Evolutionary conservation across 30 jellyfish, hydroid and myxozoan genomes (phyloP).

Genomic region (Turritopsis rubra): DNA sequence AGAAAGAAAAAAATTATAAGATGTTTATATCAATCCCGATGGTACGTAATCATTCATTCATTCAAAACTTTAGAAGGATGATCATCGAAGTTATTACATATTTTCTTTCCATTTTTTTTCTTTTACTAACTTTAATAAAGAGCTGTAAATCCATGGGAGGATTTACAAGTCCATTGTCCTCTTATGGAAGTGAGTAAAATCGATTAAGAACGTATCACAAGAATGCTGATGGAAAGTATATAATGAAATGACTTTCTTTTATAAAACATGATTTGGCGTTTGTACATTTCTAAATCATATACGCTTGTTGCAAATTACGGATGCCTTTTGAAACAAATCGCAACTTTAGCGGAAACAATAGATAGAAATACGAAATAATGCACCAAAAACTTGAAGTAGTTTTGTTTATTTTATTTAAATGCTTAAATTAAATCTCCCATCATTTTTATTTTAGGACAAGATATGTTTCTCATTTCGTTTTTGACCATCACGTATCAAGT

Average conservation of each 20-base stretch:
- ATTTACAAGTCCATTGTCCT: not conserved
- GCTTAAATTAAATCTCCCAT: too few species aligned
- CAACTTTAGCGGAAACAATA: too few species aligned
- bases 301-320: too few species aligned
- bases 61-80: not conserved
- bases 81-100: not conserved
- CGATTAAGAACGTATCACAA: not conserved
- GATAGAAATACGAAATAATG: too few species aligned
- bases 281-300: too few species aligned
- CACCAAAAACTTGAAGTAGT: too few species aligned
- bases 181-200: not conserved
- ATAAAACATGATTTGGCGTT: not conserved
- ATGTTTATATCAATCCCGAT: not conserved
- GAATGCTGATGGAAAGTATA: not conserved
- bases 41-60: not conserved
- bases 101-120: not conserved
- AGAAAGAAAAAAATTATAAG: not conserved
- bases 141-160: not conserved
- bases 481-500: too few species aligned
- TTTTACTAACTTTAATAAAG: not conserved
- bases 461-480: too few species aligned
- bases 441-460: too few species aligned
- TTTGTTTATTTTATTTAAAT: too few species aligned
- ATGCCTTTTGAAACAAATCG: too few species aligned
- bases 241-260: not conserved